phyloP scores from a whole-genome alignment of 1,140 invertebrate genomes.

The Plodia interpunctella region DNA sequence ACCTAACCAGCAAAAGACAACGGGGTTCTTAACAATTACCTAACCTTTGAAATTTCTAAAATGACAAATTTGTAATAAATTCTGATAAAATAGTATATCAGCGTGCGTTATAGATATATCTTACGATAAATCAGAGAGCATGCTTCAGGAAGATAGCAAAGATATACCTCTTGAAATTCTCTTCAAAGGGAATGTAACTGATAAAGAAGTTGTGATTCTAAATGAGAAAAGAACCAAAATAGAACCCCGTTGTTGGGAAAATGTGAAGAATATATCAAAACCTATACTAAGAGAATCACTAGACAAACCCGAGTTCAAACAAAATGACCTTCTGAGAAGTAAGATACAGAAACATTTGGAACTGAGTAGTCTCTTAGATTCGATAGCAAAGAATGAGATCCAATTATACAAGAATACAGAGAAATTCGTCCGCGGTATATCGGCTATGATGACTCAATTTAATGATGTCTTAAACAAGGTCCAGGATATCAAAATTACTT shows the following conservation, averaged over 20 bases:
- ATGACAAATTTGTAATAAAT: no score
- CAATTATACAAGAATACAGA: neutral
- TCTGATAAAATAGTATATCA: no score
- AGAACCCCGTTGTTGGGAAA: neutral
- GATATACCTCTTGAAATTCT: neutral
- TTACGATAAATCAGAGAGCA: neutral
- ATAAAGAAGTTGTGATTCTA: neutral
- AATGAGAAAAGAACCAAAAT: neutral
- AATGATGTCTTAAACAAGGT: neutral
- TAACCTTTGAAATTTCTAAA: no score
- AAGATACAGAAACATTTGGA: neutral
- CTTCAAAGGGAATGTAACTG: neutral
- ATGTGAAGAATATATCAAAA: neutral
- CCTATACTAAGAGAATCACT: neutral
- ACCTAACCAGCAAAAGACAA: no score
- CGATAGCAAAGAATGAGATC: neutral
- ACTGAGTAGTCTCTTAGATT: neutral
- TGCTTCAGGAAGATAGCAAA: neutral
- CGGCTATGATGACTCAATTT: constrained; percentile 8
- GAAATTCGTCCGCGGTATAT: constrained; percentile 1
- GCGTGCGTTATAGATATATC: no score
- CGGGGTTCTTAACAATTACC: no score
- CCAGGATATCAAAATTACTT: neutral
- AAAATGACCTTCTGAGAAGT: neutral
- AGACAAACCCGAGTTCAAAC: neutral